Evolutionary conservation across 2,113 vertebrate genomes (phyloP), one percentile per base, ranked within the genome.

Genomic region (Sylvia atricapilla): DNA sequence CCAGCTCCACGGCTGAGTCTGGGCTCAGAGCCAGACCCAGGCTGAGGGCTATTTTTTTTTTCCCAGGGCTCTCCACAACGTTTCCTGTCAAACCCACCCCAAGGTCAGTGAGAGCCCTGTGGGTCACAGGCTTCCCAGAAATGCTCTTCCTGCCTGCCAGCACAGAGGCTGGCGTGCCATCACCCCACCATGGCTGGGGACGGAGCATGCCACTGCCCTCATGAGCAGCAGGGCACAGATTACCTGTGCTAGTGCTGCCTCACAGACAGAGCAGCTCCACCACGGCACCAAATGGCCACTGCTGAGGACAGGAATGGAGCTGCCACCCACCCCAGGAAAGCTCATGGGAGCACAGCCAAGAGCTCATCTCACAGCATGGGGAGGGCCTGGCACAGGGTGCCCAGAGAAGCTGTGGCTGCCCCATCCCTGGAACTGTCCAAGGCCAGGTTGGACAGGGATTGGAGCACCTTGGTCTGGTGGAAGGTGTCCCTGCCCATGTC

Each of bases 61-160:
- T 5, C 87, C 95, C 73, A 82, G 93, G 87, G 69, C 66, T 90
- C 43, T 95, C 73, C 44, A 49, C 37, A 46, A 19, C 2, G 1
- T 64, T 84, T 33, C 68, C 88, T 96, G 96, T 95, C 93, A 93
- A 89, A 84, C 50, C 59, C 37, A 69, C 83, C 60, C 77, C 93
- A 93, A 95, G 96, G 95, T 90, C 96, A 95, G 41, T 1, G 0
- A 23, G 74, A 94, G 93, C 60, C 41, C 52, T 24, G 27, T 5
- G 9, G 82, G 92, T 68, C 74, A 53, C 83, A 25, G 53, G 70
- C 77, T 97, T 96, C 96, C 96, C 94, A 95, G 96, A 95, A 96
- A 86, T 3, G 35, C 33, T 68, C 56, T 41, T 79, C 66, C 64
- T 0, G 2, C 10, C 52, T 82, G 93, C 84, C 84, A 91, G 69